Percentiles rank a stretch among this genome's conserved stretches.
Conservation (phyloP, 2,888 invertebrate genomes). For the Sialis lutaria region DNA sequence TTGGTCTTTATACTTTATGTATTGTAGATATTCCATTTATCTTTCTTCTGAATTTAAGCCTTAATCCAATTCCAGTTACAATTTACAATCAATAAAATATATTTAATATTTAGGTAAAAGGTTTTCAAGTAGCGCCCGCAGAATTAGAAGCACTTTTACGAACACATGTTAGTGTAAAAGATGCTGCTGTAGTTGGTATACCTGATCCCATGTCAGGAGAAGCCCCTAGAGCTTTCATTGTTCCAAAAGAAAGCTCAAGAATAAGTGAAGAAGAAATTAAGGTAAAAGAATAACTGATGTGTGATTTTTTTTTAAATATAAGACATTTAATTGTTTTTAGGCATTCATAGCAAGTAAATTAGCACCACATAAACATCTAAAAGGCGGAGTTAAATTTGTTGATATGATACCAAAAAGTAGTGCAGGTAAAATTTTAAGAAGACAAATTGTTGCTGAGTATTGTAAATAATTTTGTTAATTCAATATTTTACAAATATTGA, state of each 20-base stretch:
- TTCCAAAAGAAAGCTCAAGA: constrained; percentile 27
- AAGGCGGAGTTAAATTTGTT: constrained; percentile 46
- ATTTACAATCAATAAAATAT: not conserved
- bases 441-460: constrained; percentile 22
- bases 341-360: constrained; percentile 48
- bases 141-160: constrained; percentile 64
- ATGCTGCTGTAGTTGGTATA: constrained; percentile 70
- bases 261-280: constrained; percentile 11
- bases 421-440: constrained; percentile 61
- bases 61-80: no score
- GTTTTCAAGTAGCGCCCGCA: constrained; percentile 70
- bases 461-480: no score
- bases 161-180: constrained; percentile 52
- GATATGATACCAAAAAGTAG: constrained; percentile 55
- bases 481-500: no score
- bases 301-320: not conserved
- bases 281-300: not conserved
- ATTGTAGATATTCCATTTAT: no score
- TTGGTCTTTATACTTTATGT: no score
- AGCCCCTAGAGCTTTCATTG: constrained; percentile 57
- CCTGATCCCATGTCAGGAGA: constrained; percentile 52
- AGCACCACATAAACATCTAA: constrained; percentile 55
- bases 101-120: constrained; percentile 23
- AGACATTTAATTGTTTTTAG: constrained; percentile 13
- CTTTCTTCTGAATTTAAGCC: no score